Conservation (phyloP, 1,140 invertebrate species). For the Drosophila carrolli region DNA sequence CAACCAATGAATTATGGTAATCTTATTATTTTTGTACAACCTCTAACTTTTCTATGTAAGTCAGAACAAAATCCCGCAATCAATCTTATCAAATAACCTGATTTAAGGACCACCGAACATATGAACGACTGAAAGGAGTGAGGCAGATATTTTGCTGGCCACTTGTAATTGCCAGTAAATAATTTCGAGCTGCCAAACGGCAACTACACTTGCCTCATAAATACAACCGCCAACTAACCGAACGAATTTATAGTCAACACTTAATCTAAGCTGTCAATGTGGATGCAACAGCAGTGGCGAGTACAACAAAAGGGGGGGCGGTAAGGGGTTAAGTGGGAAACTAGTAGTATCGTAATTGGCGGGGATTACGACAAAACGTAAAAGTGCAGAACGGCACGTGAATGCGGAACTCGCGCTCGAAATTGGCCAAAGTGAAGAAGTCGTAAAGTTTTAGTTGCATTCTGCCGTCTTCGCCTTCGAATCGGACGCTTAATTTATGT, state of each 20-base stretch:
- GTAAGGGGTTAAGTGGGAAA: conserved; percentile 10
- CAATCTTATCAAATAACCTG: not conserved
- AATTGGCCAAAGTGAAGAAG: conserved; percentile 60
- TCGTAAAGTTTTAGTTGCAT: conserved; percentile 80
- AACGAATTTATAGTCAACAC: conserved; percentile 69
- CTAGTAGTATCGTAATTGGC: conserved; percentile 60
- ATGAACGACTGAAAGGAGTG: too few species aligned
- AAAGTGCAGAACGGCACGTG: conserved; percentile 60
- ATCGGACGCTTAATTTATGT: conserved; percentile 80
- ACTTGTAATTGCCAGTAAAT: conserved; percentile 64
- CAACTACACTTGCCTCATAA: conserved; percentile 63
- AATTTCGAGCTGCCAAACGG: conserved; percentile 62
- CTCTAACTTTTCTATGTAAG: not conserved
- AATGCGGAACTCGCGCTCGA: conserved; percentile 50
- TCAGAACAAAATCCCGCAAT: not conserved
- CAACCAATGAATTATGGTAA: too few species aligned
- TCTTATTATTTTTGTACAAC: not conserved
- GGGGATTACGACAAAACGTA: conserved; percentile 67
- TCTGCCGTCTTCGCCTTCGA: conserved; percentile 54
- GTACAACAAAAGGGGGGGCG: conserved; percentile 12
- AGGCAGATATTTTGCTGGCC: conserved; percentile 4
- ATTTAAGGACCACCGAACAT: not conserved
- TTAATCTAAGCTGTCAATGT: conserved; percentile 82
- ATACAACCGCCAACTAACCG: conserved; percentile 42
- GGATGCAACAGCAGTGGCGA: conserved; percentile 31